These are phyloP conservation scores for Coracias cyanogaster DNA, from an alignment of 2,797 vertebrate species.

Conservation along the genomic window DNA sequence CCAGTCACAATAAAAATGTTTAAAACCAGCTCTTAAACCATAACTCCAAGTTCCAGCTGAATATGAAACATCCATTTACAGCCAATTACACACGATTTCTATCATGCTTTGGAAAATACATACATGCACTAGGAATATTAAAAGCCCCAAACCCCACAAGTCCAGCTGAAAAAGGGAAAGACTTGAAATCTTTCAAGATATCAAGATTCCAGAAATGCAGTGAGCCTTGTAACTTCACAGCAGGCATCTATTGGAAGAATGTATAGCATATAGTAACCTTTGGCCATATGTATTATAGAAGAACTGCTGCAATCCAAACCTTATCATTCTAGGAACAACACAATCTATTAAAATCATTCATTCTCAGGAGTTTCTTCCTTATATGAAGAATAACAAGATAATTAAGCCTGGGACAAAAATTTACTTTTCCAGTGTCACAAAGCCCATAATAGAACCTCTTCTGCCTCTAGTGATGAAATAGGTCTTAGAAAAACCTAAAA, in stretches of 20 bases:
- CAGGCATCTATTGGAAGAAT: background rate
- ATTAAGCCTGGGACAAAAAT: background rate
- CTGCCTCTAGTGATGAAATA: background rate
- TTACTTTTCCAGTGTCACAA: background rate
- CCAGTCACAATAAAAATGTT: constrained; percentile 13
- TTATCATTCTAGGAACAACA: background rate
- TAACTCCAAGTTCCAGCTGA: background rate
- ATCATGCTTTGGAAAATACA: background rate
- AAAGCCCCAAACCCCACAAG: background rate
- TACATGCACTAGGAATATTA: background rate
- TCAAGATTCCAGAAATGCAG: background rate
- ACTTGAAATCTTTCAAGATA: background rate
- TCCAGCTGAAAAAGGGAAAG: background rate
- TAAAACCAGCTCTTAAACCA: background rate
- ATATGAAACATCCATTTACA: constrained; percentile 9
- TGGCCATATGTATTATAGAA: background rate
- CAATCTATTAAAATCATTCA: background rate
- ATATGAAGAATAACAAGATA: background rate
- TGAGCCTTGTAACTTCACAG: background rate
- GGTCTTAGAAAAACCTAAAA: background rate
- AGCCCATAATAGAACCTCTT: background rate
- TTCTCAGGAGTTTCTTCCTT: background rate
- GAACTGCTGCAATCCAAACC: background rate
- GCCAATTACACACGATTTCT: background rate
- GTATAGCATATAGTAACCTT: background rate